These are phyloP conservation scores for Notoglanidium macrostoma DNA, from an alignment of 2,797 vertebrate species.

Conservation along the genomic window DNA sequence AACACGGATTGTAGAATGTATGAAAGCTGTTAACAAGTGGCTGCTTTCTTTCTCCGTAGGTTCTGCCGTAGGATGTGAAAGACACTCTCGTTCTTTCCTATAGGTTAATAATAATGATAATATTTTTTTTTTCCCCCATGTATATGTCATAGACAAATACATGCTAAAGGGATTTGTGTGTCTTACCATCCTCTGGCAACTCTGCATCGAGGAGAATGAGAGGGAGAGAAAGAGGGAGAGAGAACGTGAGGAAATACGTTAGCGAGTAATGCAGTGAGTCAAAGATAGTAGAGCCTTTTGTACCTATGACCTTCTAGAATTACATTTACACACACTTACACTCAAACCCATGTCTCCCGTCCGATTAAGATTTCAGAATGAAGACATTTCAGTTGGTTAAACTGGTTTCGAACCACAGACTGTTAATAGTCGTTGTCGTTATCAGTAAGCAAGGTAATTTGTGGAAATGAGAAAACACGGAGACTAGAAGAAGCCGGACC, in stretches of 20 bases:
- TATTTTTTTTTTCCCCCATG: slow-evolving; percentile 65
- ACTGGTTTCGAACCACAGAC: not conserved
- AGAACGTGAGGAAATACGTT: slow-evolving; percentile 27
- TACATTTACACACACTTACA: slow-evolving; percentile 30
- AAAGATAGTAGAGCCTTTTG: slow-evolving; percentile 33
- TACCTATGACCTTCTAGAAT: slow-evolving; percentile 33
- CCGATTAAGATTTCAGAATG: slow-evolving; percentile 5
- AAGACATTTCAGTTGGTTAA: slow-evolving; percentile 35
- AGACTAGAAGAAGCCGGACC: not conserved
- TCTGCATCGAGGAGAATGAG: slow-evolving; percentile 60
- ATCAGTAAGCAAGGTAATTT: too few species aligned
- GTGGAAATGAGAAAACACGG: not conserved
- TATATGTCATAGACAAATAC: slow-evolving; percentile 65
- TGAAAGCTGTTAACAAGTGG: not conserved
- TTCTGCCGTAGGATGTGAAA: slow-evolving; percentile 48
- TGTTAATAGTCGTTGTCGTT: too few species aligned
- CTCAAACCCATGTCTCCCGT: not conserved
- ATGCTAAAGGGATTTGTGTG: slow-evolving; percentile 60
- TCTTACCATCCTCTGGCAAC: slow-evolving; percentile 79
- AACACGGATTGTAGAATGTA: not conserved
- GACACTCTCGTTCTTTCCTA: slow-evolving; percentile 52
- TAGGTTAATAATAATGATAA: slow-evolving; percentile 17
- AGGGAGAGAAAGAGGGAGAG: slow-evolving; percentile 21
- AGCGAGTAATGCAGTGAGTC: slow-evolving; percentile 27
- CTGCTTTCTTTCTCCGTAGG: not conserved